These are phyloP conservation scores for Palythoa grandis DNA, from an alignment of 92 coral and sea anemone species.

Conservation along the genomic window DNA sequence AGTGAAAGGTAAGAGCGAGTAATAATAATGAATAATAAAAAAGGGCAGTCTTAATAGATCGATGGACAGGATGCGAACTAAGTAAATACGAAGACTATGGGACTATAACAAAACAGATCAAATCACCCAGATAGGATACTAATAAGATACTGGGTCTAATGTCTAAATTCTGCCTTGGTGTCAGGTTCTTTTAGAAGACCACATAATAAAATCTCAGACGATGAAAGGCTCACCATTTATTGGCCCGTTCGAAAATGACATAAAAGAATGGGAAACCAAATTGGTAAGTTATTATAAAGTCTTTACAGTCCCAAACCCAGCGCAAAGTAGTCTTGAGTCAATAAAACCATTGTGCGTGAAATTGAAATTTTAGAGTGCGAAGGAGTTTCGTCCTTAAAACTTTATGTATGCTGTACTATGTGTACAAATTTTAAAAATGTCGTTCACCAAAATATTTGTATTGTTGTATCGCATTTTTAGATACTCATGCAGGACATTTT, in stretches of 20 bases:
- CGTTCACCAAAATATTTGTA: neutral
- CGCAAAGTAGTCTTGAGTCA: neutral
- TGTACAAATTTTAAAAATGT: neutral
- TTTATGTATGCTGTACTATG: neutral
- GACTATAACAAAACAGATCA: too few relatives aligned
- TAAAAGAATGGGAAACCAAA: conserved; percentile 89
- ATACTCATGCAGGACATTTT: conserved; percentile 91
- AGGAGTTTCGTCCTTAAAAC: neutral
- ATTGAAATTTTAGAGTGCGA: too few relatives aligned
- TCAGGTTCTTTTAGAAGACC: conserved; percentile 95
- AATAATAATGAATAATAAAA: too few relatives aligned
- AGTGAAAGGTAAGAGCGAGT: too few relatives aligned
- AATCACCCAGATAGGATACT: too few relatives aligned
- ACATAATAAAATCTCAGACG: conserved; percentile 94
- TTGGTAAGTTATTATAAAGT: conserved; percentile 62
- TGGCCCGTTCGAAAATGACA: conserved; percentile 92
- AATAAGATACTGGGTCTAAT: neutral
- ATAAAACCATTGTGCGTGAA: too few relatives aligned
- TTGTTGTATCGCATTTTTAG: conserved; percentile 44
- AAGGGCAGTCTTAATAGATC: too few relatives aligned
- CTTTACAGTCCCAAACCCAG: neutral
- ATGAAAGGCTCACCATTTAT: conserved; percentile 99
- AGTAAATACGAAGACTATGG: too few relatives aligned
- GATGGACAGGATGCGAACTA: too few relatives aligned
- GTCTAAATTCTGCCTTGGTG: neutral